Evolutionary conservation across 2,888 invertebrate genomes (phyloP).

Genomic region (Amphipoea oculea): DNA sequence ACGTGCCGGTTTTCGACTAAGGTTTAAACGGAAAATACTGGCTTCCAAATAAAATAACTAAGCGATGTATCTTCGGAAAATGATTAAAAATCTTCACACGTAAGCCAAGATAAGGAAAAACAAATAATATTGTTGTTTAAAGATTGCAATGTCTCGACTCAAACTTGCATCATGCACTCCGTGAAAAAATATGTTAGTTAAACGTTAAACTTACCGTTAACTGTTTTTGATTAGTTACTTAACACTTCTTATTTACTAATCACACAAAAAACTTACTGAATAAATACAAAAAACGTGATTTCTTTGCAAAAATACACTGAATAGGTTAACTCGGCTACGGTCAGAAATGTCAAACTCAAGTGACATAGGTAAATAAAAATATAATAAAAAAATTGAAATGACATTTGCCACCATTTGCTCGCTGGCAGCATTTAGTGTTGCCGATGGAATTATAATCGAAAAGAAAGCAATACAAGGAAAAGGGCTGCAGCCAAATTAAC

Average conservation of each 20-base stretch:
- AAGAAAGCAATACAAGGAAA: background rate
- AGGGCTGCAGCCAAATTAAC: too few relatives aligned
- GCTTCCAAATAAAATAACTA: background rate
- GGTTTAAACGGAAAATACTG: background rate
- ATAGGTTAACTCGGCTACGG: constrained; percentile 47
- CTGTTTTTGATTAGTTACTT: background rate
- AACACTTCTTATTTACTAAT: constrained; percentile 7
- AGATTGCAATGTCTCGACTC: background rate
- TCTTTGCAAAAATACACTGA: constrained; percentile 31
- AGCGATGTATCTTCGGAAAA: background rate
- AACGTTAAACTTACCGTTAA: constrained; percentile 37
- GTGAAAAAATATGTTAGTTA: constrained; percentile 7
- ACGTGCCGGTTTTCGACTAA: constrained; percentile 22
- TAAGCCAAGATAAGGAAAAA: constrained; percentile 38
- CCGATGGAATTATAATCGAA: background rate
- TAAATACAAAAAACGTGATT: constrained; percentile 35
- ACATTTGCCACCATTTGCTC: background rate
- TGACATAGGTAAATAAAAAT: constrained; percentile 6
- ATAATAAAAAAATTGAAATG: background rate
- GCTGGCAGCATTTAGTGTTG: constrained; percentile 5
- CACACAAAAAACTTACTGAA: constrained; percentile 7
- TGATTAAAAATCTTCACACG: background rate
- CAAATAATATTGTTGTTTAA: constrained; percentile 38
- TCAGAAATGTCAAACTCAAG: constrained; percentile 45
- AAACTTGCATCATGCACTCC: constrained; percentile 28